Base-by-base conservation (phyloP, 1,140 invertebrate species). In the Rhyacophila brunnea region DNA sequence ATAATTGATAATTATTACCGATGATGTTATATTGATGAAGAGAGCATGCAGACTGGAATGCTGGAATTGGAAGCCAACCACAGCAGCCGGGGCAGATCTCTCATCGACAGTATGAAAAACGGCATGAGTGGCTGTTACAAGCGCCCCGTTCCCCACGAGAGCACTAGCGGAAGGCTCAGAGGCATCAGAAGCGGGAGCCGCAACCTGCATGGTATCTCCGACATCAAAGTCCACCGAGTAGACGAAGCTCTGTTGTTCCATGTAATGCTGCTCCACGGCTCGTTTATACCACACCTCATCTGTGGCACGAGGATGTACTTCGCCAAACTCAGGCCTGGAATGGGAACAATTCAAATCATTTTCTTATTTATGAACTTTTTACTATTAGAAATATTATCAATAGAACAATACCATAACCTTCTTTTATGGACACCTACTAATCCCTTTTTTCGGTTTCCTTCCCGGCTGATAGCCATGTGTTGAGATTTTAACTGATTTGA, bases 231-330 rank as follows among this genome's bases (percentile, higher is more conserved):
- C 53, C 19, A 65, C 87, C 1, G 91, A 90, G 71, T 92, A 96
- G 0, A 96, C 91, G 70, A 93, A 96, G 64, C 89, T 91, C 1
- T 89, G 84, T 0, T 85, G 83, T 47, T 91, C 85, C 19, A 90
- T 75, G 67, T 87, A 88, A 74, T 93, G 85, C 62, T 94, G 91
- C 64, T 96, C 93, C 0, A 97, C 93, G 0, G 95, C 94, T 44
- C 94, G 81, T 62, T 88, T 87, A 71, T 98, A 98, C 91, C 93
- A 97, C 6, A 92, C 82, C 72, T 96, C 93, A 70, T 97, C 92
- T 38, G 93, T 94, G 1, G 94, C 89, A 47, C 84, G 78, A 5
- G 86, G 88, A 72, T 91, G 85, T 40, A 83, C 74, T 57, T 80
- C 77, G 28, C 80, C 81, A 54, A 83, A 83, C 59, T 75, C 75